Base-by-base conservation (phyloP, 2,888 invertebrate species). In the Scaptomyza flava region DNA sequence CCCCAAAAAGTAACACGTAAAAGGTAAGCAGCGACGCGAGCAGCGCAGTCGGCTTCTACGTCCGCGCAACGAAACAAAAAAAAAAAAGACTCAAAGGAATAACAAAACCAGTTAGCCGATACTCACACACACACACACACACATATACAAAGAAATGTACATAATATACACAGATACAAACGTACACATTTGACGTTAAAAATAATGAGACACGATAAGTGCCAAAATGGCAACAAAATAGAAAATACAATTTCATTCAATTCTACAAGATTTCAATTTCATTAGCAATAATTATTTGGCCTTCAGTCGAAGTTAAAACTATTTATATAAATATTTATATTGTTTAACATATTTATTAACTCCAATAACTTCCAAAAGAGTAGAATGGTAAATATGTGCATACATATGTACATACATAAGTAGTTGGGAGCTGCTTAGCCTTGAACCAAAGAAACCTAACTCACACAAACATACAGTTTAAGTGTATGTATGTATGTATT, bases 101-200 rank as follows among this genome's bases (percentile, higher is more conserved):
- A 79, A 72, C 72, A 85, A 85, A 82, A 82, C 81, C 81, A 82
- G 81, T 82, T 82, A 79, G 77, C 73, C 69, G 48, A 84, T 74
- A 84, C 81, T 51, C 59, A 53, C 43, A 54, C 53, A 60, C 58
- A 59, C 53, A 60, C 58, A 59, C 33, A 61, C n/a, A 63, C 4
- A 8, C 14, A 4, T 27, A 6, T 27, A 27, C 27, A 27, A 27
- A 27, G 6, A 41, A 23, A 48, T 6, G 51, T 14, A 58, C 11
- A 70, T 30, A 36, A 48, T 42, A 48, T 12, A 63, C 17, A 51
- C 33, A 63, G 30, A 64, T 9, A 54, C 27, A 53, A 9, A 36
- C 33, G 57, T 23, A 46, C 30, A 36, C 27, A 70, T 38, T 50
- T 58, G 23, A 61, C 52, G 56, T 51, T 78, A 62, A 60, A 73